phyloP scores from a whole-genome alignment of 1,140 invertebrate genomes.

The Phymastichus coffea region DNA sequence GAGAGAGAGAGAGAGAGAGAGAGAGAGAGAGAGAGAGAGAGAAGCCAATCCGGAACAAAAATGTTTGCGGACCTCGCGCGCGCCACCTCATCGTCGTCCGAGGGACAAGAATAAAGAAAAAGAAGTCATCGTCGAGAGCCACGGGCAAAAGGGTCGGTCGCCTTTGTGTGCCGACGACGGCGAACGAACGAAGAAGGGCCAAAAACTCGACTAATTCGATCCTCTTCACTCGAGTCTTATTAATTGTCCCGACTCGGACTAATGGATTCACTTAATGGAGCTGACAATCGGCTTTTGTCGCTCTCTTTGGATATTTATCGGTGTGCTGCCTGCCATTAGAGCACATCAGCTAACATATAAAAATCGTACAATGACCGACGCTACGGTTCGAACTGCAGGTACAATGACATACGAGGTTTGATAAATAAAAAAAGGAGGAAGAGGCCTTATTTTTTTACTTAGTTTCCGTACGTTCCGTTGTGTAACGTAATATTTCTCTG shows the following conservation, averaged over 20 bases:
- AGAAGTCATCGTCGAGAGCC: not conserved
- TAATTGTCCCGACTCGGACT: slow-evolving; percentile 14
- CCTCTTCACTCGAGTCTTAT: slow-evolving; percentile 25
- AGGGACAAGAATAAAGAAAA: not conserved
- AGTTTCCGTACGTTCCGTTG: not conserved
- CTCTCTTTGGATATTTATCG: too few species aligned
- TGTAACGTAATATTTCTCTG: slow-evolving; percentile 20
- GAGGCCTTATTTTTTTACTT: slow-evolving; percentile 9
- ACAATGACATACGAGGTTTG: too few species aligned
- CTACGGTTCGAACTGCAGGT: too few species aligned
- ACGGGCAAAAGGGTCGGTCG: too few species aligned
- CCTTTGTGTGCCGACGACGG: too few species aligned
- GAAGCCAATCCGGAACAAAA: not conserved
- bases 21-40: too few species aligned
- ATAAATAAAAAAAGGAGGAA: too few species aligned
- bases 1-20: slow-evolving; percentile 12
- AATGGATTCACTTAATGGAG: slow-evolving; percentile 28
- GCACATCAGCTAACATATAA: too few species aligned
- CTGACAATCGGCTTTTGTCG: slow-evolving; percentile 10
- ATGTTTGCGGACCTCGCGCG: slow-evolving; percentile 17
- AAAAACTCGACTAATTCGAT: slow-evolving; percentile 21
- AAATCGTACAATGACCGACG: too few species aligned
- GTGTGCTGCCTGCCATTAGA: too few species aligned
- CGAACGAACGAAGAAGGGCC: not conserved
- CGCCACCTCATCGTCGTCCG: not conserved